phyloP scores from a whole-genome alignment of 2,888 invertebrate species.

The Drosophila paracracens region DNA sequence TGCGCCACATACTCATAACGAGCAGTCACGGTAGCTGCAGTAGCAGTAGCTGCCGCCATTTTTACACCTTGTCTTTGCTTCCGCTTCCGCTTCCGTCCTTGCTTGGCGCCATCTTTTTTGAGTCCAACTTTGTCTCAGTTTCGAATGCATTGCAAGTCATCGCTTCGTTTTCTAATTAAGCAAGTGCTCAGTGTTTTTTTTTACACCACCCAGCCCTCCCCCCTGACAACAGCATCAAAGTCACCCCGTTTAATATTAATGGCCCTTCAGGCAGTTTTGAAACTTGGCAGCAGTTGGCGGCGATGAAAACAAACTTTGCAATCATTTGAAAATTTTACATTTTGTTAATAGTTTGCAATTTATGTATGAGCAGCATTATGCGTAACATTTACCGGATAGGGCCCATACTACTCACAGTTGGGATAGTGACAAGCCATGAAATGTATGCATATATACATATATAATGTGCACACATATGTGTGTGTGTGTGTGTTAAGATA shows the following conservation, averaged over 20 bases:
- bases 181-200: slow-evolving; percentile 41
- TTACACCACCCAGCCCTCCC: slow-evolving; percentile 15
- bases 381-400: slow-evolving; percentile 1
- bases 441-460: neutral
- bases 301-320: slow-evolving; percentile 26
- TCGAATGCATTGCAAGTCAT: slow-evolving; percentile 32
- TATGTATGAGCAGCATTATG: slow-evolving; percentile 3
- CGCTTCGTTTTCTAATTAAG: slow-evolving; percentile 58
- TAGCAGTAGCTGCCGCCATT: slow-evolving; percentile 14
- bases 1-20: neutral
- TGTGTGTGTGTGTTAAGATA: neutral
- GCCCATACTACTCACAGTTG: neutral
- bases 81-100: slow-evolving; percentile 37
- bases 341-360: slow-evolving; percentile 32
- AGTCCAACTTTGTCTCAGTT: slow-evolving; percentile 24
- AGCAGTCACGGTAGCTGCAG: slow-evolving; percentile 1
- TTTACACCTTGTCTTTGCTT: slow-evolving; percentile 35
- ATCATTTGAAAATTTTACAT: slow-evolving; percentile 44
- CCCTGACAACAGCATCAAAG: neutral
- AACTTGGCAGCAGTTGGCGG: slow-evolving; percentile 35
- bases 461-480: too few species aligned
- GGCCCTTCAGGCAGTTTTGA: slow-evolving; percentile 29
- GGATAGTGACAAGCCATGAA: neutral
- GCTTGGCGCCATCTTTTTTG: slow-evolving; percentile 13
- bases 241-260: slow-evolving; percentile 28